Percentiles rank a stretch among this genome's conserved stretches.
phyloP scores from a whole-genome alignment of 2,113 vertebrate species.

The Hippotragus niger region DNA sequence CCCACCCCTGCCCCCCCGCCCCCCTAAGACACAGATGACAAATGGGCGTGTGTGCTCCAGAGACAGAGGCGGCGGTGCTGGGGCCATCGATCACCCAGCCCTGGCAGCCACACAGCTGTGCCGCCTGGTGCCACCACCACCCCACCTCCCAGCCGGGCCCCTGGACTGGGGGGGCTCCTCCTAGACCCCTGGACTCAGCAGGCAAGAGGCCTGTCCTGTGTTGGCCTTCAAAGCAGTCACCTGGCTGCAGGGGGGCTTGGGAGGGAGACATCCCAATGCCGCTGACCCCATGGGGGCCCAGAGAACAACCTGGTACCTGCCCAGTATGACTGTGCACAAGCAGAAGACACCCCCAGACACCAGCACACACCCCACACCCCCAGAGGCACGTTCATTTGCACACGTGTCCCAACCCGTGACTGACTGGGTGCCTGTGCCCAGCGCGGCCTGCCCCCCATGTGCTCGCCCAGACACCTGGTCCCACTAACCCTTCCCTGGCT shows the following conservation, averaged over 20 bases:
- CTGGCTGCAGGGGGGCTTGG: background rate
- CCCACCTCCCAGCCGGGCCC: background rate
- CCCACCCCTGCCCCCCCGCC: slow-evolving; percentile 48
- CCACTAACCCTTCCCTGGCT: background rate
- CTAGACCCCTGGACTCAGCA: background rate
- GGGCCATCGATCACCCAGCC: slow-evolving; percentile 83
- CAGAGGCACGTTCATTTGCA: background rate
- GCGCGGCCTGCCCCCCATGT: background rate
- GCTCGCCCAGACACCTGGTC: background rate
- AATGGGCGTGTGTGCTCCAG: slow-evolving; percentile 78
- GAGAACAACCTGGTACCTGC: background rate
- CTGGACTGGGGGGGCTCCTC: background rate
- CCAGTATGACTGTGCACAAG: background rate
- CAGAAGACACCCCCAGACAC: background rate
- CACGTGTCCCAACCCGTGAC: background rate
- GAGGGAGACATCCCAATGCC: background rate
- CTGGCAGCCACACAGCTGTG: slow-evolving; percentile 86
- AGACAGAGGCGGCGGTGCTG: slow-evolving; percentile 67
- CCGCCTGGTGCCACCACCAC: slow-evolving; percentile 45
- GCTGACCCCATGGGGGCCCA: background rate
- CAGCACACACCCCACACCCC: background rate
- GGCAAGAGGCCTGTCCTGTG: background rate
- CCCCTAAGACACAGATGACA: slow-evolving; percentile 79
- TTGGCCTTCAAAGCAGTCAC: background rate
- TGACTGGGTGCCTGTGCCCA: background rate